phyloP scores from a whole-genome alignment of 2,797 vertebrate species.

The Xenopus petersii region DNA sequence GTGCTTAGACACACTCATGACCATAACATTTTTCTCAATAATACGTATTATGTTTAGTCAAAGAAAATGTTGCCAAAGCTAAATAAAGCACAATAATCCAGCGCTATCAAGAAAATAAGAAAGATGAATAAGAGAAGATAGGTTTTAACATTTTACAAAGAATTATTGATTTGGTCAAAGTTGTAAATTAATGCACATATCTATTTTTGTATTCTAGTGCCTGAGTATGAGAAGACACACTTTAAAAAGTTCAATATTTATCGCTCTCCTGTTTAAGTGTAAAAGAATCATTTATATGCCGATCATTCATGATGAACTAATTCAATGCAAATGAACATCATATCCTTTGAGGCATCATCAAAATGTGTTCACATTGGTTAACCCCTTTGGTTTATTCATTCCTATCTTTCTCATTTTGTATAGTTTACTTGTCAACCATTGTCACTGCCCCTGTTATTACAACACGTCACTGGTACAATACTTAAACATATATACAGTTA shows the following conservation, averaged over 20 bases:
- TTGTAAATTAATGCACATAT: slow-evolving; percentile 55
- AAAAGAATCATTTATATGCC: slow-evolving; percentile 53
- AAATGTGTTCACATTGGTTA: slow-evolving; percentile 9
- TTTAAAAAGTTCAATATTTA: slow-evolving; percentile 63
- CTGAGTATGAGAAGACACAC: slow-evolving; percentile 54
- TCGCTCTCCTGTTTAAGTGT: slow-evolving; percentile 55
- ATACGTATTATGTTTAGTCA: no score
- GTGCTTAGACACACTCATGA: no score
- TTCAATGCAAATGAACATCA: slow-evolving; percentile 34
- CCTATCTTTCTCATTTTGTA: no score
- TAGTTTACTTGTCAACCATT: no score
- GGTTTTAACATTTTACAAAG: slow-evolving; percentile 53
- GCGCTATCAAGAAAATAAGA: background rate
- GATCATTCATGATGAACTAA: slow-evolving; percentile 42
- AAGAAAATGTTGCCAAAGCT: no score
- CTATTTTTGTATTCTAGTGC: slow-evolving; percentile 44
- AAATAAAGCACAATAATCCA: no score
- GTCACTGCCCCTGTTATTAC: no score
- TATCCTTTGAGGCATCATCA: slow-evolving; percentile 17
- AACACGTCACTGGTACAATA: no score
- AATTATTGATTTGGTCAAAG: slow-evolving; percentile 53
- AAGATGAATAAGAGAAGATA: slow-evolving; percentile 8
- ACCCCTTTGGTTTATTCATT: background rate
- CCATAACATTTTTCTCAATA: no score
- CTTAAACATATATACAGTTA: no score